Percentiles rank a stretch among this genome's conserved stretches.
phyloP scores from a whole-genome alignment of 2,797 vertebrate species.

The Etheostoma nigrum region DNA sequence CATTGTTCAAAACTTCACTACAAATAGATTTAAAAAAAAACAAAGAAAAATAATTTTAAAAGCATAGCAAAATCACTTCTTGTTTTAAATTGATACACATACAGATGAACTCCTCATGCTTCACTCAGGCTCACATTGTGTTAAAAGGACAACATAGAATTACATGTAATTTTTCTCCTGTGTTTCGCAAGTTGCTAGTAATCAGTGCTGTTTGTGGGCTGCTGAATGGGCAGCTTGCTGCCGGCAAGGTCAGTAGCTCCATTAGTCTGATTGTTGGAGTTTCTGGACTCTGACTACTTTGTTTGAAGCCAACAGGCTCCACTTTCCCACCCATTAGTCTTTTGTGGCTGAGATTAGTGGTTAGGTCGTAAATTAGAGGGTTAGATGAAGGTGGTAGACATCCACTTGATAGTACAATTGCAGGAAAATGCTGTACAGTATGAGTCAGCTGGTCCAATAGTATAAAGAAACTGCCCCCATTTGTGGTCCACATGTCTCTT shows the following conservation, averaged over 20 bases:
- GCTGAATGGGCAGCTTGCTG: constrained; percentile 30
- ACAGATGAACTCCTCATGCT: neutral
- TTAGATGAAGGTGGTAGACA: constrained; percentile 31
- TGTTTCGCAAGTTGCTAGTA: constrained; percentile 23
- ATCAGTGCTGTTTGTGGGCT: constrained; percentile 4
- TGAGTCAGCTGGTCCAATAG: constrained; percentile 4
- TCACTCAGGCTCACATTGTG: neutral
- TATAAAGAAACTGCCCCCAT: constrained; percentile 11
- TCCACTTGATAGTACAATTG: constrained; percentile 6
- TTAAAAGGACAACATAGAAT: neutral
- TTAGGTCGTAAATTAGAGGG: constrained; percentile 48
- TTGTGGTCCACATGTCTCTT: constrained; percentile 27
- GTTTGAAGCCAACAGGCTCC: constrained; percentile 49
- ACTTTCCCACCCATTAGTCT: constrained; percentile 40
- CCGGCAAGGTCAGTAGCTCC: constrained; percentile 26
- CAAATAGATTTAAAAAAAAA: neutral
- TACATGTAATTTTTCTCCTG: neutral
- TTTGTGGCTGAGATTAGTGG: constrained; percentile 45
- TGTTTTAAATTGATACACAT: neutral
- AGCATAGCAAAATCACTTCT: neutral
- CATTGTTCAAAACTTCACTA: neutral
- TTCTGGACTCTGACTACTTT: constrained; percentile 26
- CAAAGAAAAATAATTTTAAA: neutral
- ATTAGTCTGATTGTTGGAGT: constrained; percentile 47
- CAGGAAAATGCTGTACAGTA: neutral